Percentiles rank a stretch among this genome's conserved stretches.
Evolutionary conservation across 2,113 vertebrate genomes (phyloP).

Genomic region (Falcunculus frontatus): DNA sequence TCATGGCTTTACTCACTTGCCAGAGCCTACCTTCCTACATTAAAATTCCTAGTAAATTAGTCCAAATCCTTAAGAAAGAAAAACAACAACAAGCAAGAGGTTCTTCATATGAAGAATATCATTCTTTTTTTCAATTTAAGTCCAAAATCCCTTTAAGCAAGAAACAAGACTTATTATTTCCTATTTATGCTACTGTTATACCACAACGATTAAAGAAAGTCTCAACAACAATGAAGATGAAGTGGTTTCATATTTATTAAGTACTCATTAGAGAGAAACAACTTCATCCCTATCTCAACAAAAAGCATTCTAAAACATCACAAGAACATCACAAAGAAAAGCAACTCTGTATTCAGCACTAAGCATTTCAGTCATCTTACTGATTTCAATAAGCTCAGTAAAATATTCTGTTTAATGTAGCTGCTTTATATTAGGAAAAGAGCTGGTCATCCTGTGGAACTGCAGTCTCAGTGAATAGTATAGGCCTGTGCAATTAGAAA

Average conservation of each 20-base stretch:
- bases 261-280: neutral
- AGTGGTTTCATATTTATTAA: neutral
- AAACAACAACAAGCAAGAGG: neutral
- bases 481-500: neutral
- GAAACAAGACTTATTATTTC: neutral
- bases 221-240: neutral
- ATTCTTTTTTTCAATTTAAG: neutral
- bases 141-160: slow-evolving; percentile 7
- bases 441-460: neutral
- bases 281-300: neutral
- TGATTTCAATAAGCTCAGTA: neutral
- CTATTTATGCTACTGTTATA: neutral
- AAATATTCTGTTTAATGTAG: neutral
- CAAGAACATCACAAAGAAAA: neutral
- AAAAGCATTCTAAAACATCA: neutral
- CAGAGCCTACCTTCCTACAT: neutral
- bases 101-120: neutral
- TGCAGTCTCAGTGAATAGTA: neutral
- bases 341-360: neutral
- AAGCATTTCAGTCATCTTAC: neutral
- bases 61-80: neutral
- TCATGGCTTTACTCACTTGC: neutral
- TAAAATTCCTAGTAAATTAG: neutral
- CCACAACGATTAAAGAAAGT: neutral
- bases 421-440: neutral